phyloP scores from a whole-genome alignment of 2,113 vertebrate species.

The Baryphthengus martii region DNA sequence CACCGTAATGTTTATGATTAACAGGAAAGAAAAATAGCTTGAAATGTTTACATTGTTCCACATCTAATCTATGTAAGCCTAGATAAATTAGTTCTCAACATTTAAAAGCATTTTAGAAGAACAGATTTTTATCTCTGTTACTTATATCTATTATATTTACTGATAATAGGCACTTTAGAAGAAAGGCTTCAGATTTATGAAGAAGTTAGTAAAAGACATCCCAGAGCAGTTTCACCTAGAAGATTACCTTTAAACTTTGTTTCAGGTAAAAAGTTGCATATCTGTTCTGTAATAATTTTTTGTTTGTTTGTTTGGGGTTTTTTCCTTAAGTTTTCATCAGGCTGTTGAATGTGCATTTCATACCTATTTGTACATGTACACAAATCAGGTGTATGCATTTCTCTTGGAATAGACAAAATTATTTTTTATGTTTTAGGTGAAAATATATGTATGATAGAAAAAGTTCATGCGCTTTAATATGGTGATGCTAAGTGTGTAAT shows the following conservation, averaged over 20 bases:
- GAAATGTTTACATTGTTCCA: not conserved
- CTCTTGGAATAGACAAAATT: not conserved
- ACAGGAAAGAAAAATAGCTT: not conserved
- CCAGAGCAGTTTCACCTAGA: conserved; percentile 80
- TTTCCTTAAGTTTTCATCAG: not conserved
- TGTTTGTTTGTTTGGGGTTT: not conserved
- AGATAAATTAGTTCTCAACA: not conserved
- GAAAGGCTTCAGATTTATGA: conserved; percentile 80
- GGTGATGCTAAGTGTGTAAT: not conserved
- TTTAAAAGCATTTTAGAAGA: not conserved
- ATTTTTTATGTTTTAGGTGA: not conserved
- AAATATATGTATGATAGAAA: not conserved
- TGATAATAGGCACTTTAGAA: conserved; percentile 76
- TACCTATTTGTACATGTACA: not conserved
- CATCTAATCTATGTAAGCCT: not conserved
- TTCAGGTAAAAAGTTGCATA: conserved; percentile 74
- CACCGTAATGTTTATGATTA: not conserved
- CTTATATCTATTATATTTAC: conserved; percentile 67
- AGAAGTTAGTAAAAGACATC: conserved; percentile 79
- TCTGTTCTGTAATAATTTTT: conserved; percentile 42
- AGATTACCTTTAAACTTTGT: conserved; percentile 82
- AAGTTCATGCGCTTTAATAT: not conserved
- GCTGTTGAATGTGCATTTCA: not conserved
- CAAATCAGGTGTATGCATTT: not conserved
- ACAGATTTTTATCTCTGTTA: conserved; percentile 34